Evolutionary conservation across 2,797 vertebrate species (phyloP).

Genomic region (Parotocinclus haroldoi): DNA sequence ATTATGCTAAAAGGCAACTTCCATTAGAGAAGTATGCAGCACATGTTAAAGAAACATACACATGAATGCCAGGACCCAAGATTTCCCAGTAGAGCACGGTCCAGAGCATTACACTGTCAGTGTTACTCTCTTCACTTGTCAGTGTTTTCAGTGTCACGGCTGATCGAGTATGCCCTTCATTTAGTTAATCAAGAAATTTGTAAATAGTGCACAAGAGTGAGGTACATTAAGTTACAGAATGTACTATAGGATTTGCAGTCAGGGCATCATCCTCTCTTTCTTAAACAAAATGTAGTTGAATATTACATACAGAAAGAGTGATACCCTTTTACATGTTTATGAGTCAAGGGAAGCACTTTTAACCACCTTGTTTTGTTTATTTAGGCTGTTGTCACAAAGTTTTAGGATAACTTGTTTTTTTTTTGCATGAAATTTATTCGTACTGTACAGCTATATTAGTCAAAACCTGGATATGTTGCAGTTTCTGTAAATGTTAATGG

Average conservation of each 20-base stretch:
- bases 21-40: too few species aligned
- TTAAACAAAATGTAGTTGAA: constrained; percentile 15
- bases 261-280: background rate
- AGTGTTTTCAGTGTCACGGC: too few species aligned
- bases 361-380: constrained; percentile 11
- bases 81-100: too few species aligned
- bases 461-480: constrained; percentile 63
- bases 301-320: constrained; percentile 2
- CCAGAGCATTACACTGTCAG: too few species aligned
- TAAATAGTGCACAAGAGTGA: constrained; percentile 30
- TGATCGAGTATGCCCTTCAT: too few species aligned
- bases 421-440: constrained; percentile 80
- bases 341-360: constrained; percentile 26
- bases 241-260: constrained; percentile 18
- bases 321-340: constrained; percentile 11
- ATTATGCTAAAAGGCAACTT: too few species aligned
- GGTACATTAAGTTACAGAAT: constrained; percentile 1
- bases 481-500: constrained; percentile 66
- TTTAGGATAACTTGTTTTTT: constrained; percentile 48
- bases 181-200: constrained; percentile 18
- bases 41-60: too few species aligned
- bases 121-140: background rate
- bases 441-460: constrained; percentile 69
- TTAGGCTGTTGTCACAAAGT: constrained; percentile 48
- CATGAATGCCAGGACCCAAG: too few species aligned